Evolutionary conservation across 2,113 vertebrate species (phyloP).

Genomic region (Sprattus sprattus): DNA sequence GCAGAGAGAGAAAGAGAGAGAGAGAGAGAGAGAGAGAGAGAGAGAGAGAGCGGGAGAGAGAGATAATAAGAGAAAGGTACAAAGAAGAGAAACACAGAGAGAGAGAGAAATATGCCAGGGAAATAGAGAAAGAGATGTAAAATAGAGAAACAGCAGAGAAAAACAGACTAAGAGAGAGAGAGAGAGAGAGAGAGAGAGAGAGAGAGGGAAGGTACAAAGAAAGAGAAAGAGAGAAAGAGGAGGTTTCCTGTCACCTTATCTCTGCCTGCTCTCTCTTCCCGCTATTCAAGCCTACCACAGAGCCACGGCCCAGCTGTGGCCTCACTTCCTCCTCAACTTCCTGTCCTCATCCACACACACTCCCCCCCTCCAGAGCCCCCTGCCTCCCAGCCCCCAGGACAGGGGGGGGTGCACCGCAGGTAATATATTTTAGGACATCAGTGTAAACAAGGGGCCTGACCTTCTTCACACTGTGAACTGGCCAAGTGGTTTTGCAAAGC

Average conservation of each 20-base stretch:
- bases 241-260: constrained; percentile 54
- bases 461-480: not conserved
- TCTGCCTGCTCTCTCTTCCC: constrained; percentile 53
- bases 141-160: too few relatives aligned
- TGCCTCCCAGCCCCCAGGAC: not conserved
- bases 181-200: not conserved
- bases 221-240: constrained; percentile 8
- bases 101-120: not conserved
- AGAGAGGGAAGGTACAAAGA: not conserved
- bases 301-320: constrained; percentile 45
- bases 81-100: not conserved
- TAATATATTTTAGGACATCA: constrained; percentile 17
- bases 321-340: constrained; percentile 61
- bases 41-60: not conserved
- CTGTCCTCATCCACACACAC: constrained; percentile 43
- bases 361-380: not conserved
- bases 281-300: constrained; percentile 53
- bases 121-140: not conserved
- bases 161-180: not conserved
- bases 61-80: not conserved
- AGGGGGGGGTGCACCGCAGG: constrained; percentile 18
- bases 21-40: not conserved
- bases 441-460: not conserved
- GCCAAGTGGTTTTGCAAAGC: not conserved
- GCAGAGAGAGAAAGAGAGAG: not conserved